Evolutionary conservation across 2,797 vertebrate species (phyloP).

Genomic region (Danio tinwini): DNA sequence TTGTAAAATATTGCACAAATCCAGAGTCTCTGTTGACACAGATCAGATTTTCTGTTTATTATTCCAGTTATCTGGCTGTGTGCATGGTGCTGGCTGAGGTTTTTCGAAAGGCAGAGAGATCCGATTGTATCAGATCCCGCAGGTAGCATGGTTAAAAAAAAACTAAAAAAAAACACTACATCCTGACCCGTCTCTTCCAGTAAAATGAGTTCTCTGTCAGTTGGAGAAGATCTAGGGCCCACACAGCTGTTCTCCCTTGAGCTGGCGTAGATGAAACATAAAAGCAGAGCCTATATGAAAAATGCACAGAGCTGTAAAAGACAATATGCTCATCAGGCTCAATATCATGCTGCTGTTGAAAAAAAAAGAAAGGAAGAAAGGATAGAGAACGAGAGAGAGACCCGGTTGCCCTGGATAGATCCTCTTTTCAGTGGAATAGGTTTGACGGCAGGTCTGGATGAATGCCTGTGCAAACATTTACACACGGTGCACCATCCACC

Average conservation of each 20-base stretch:
- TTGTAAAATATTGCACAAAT: slow-evolving; percentile 10
- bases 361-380: slow-evolving; percentile 25
- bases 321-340: slow-evolving; percentile 74
- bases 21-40: slow-evolving; percentile 30
- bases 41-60: slow-evolving; percentile 41
- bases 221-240: slow-evolving; percentile 74
- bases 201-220: slow-evolving; percentile 78
- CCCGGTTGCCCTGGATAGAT: slow-evolving; percentile 78
- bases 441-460: slow-evolving; percentile 79
- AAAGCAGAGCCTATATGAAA: slow-evolving; percentile 82
- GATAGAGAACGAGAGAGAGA: slow-evolving; percentile 71
- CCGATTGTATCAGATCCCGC: slow-evolving; percentile 48
- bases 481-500: slow-evolving; percentile 74
- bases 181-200: slow-evolving; percentile 69
- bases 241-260: slow-evolving; percentile 83
- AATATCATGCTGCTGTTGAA: slow-evolving; percentile 77
- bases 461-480: slow-evolving; percentile 83
- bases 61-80: slow-evolving; percentile 31
- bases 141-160: slow-evolving; percentile 29
- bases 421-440: slow-evolving; percentile 72
- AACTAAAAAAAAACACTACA: slow-evolving; percentile 54
- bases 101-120: slow-evolving; percentile 25
- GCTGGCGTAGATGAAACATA: slow-evolving; percentile 83
- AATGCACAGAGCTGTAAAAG: slow-evolving; percentile 82
- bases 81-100: slow-evolving; percentile 20